These are phyloP conservation scores for Taurulus bubalis DNA, from an alignment of 2,113 vertebrate species.

Conservation along the genomic window DNA sequence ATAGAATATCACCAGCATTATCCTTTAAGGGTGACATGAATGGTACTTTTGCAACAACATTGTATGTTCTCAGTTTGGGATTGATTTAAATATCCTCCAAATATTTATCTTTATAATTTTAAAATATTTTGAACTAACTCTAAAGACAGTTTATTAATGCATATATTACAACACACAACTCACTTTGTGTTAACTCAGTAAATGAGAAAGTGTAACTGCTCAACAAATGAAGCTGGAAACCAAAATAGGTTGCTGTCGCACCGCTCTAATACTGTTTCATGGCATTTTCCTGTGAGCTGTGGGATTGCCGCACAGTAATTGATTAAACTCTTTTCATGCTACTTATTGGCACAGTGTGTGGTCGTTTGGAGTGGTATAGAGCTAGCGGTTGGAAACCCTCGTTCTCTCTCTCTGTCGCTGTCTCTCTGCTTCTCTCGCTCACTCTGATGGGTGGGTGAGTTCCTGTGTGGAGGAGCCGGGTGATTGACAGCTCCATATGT, in stretches of 20 bases:
- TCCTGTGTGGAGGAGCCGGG: constrained; percentile 75
- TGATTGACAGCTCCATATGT: constrained; percentile 86
- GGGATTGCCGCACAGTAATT: constrained; percentile 63
- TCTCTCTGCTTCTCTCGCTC: constrained; percentile 39
- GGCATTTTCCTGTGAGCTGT: constrained; percentile 49
- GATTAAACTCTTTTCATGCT: constrained; percentile 49
- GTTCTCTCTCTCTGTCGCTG: constrained; percentile 33
- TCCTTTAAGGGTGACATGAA: background rate
- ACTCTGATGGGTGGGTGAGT: constrained; percentile 75
- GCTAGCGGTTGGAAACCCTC: constrained; percentile 52
- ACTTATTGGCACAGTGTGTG: constrained; percentile 66
- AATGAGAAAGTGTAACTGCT: constrained; percentile 26
- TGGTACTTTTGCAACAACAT: background rate
- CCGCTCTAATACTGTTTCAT: constrained; percentile 13
- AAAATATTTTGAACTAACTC: background rate
- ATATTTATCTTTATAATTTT: background rate
- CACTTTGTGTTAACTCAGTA: constrained; percentile 13
- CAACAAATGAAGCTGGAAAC: constrained; percentile 28
- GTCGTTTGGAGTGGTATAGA: constrained; percentile 42
- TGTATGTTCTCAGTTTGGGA: background rate
- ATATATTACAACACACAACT: background rate
- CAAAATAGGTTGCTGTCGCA: constrained; percentile 4
- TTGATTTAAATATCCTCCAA: background rate
- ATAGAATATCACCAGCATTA: background rate
- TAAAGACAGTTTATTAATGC: background rate